Conservation (phyloP, 2,113 vertebrate species). For the Stigmatopora nigra region DNA sequence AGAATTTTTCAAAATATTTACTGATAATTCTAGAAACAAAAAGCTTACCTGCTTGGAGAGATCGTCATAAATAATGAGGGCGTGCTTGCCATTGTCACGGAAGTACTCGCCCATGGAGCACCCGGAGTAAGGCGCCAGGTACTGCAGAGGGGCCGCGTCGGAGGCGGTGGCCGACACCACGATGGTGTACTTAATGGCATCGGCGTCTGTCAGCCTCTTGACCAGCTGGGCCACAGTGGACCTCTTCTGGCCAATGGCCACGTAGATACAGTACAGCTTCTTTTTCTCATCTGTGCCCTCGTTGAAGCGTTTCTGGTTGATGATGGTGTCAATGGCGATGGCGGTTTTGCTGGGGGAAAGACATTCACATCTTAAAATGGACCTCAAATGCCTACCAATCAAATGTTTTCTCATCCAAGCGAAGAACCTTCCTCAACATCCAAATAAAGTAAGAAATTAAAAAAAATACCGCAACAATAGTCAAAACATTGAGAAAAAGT, state of each 20-base stretch:
- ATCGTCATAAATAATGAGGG: conserved; percentile 95
- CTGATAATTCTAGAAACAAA: background rate
- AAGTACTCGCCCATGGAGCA: conserved; percentile 99
- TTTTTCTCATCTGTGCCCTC: conserved; percentile 95
- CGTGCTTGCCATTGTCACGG: conserved; percentile 94
- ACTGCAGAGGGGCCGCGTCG: conserved; percentile 92
- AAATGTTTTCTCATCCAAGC: too few species aligned
- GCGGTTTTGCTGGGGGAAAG: conserved; percentile 82
- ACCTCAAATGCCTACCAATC: too few species aligned
- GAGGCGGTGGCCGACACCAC: conserved; percentile 96
- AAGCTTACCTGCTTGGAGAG: conserved; percentile 89
- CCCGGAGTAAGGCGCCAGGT: conserved; percentile 94
- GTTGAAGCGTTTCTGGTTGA: conserved; percentile 98
- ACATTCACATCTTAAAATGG: background rate
- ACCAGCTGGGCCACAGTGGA: conserved; percentile 97
- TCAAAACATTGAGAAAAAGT: too few species aligned
- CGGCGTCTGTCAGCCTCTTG: conserved; percentile 90
- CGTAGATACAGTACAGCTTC: conserved; percentile 97
- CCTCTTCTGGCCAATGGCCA: conserved; percentile 95
- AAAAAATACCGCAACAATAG: too few species aligned
- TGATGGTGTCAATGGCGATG: conserved; percentile 95
- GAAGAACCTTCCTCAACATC: too few species aligned
- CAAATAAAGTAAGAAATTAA: too few species aligned
- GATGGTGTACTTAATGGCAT: conserved; percentile 98
- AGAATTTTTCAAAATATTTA: background rate